phyloP scores from a whole-genome alignment of 2,888 invertebrate genomes.

The Dolichopus griseipennis region DNA sequence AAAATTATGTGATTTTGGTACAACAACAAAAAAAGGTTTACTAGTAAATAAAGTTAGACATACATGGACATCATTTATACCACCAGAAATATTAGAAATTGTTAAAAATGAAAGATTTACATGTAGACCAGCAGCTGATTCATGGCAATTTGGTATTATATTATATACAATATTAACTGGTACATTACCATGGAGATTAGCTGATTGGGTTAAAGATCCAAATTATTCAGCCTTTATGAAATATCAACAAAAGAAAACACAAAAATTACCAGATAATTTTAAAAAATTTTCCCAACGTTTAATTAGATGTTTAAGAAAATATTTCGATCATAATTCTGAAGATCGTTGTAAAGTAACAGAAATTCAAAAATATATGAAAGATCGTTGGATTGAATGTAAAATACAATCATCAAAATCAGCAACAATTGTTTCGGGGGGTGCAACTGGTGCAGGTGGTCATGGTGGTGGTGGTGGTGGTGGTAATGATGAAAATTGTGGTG shows the following conservation, averaged over 20 bases:
- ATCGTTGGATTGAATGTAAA: conserved; percentile 50
- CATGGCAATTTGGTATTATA: conserved; percentile 67
- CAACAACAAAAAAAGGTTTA: conserved; percentile 53
- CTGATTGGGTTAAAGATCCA: conserved; percentile 63
- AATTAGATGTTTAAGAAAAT: conserved; percentile 59
- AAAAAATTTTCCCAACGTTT: conserved; percentile 58
- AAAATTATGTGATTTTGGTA: conserved; percentile 68
- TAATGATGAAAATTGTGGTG: conserved; percentile 28
- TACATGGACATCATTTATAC: conserved; percentile 51
- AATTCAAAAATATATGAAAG: conserved; percentile 52
- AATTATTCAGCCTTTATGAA: conserved; percentile 57
- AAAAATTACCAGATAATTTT: conserved; percentile 52
- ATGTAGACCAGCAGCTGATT: conserved; percentile 58
- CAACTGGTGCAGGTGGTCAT: no score
- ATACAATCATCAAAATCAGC: conserved; percentile 48
- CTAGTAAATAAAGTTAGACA: conserved; percentile 50
- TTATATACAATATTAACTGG: conserved; percentile 51
- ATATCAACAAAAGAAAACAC: conserved; percentile 55
- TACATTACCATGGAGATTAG: conserved; percentile 60
- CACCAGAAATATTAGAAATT: conserved; percentile 53
- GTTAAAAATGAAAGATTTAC: conserved; percentile 55
- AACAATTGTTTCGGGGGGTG: conserved; percentile 33
- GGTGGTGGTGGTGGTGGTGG: conserved; percentile 28
- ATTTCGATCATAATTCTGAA: conserved; percentile 59
- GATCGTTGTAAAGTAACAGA: conserved; percentile 54